Conservation (phyloP, 2,888 invertebrate genomes). For the Muschampia plurimacula region DNA sequence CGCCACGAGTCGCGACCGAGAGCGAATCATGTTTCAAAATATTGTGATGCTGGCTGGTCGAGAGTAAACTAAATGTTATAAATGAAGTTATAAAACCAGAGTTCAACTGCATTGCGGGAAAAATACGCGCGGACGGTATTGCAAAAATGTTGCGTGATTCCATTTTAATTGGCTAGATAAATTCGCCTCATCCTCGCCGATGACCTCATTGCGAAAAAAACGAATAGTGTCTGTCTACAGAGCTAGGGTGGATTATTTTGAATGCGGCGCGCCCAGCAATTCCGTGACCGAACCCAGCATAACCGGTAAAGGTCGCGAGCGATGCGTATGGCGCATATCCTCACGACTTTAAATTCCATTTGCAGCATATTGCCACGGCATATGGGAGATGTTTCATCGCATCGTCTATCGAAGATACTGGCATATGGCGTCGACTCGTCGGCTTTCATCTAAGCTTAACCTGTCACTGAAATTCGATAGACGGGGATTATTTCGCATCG, state of each 20-base stretch:
- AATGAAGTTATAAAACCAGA: slow-evolving; percentile 17
- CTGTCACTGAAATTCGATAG: slow-evolving; percentile 75
- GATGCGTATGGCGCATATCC: slow-evolving; percentile 42
- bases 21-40: slow-evolving; percentile 72
- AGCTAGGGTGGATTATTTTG: slow-evolving; percentile 46
- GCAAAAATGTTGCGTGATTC: slow-evolving; percentile 42
- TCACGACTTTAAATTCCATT: slow-evolving; percentile 39
- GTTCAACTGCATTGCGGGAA: slow-evolving; percentile 48
- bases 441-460: slow-evolving; percentile 59
- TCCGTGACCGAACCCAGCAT: slow-evolving; percentile 44
- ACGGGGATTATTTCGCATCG: slow-evolving; percentile 67
- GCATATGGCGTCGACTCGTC: slow-evolving; percentile 67
- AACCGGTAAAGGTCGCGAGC: slow-evolving; percentile 48
- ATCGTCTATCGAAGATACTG: slow-evolving; percentile 59
- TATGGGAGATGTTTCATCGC: slow-evolving; percentile 59
- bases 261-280: slow-evolving; percentile 55
- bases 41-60: slow-evolving; percentile 64
- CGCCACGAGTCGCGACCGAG: slow-evolving; percentile 45
- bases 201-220: slow-evolving; percentile 76
- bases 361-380: slow-evolving; percentile 62
- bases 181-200: slow-evolving; percentile 45
- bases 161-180: slow-evolving; percentile 26
- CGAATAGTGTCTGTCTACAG: slow-evolving; percentile 31
- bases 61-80: slow-evolving; percentile 27
- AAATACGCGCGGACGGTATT: neutral